Percentiles rank a stretch among this genome's conserved stretches.
These are phyloP conservation scores for Oceanodroma tethys DNA, from an alignment of 2,113 vertebrate species.

Conservation along the genomic window DNA sequence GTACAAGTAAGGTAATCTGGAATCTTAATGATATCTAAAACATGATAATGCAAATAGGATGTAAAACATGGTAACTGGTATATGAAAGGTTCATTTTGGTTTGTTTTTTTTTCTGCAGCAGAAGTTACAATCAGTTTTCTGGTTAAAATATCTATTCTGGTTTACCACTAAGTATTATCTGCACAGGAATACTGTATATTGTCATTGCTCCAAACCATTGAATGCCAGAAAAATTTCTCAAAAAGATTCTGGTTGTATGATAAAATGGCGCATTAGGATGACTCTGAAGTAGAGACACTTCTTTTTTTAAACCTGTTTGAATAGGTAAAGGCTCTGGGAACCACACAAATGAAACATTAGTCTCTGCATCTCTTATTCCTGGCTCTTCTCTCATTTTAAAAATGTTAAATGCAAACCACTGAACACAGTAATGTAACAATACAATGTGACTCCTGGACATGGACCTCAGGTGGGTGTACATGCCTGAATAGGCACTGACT, in stretches of 20 bases:
- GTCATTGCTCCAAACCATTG: background rate
- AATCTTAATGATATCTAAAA: background rate
- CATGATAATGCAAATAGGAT: background rate
- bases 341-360: background rate
- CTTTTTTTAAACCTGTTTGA: background rate
- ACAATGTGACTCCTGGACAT: background rate
- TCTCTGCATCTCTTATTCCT: background rate
- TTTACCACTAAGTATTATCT: background rate
- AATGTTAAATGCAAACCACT: background rate
- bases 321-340: background rate
- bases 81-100: background rate
- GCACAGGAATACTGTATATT: background rate
- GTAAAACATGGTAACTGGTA: background rate
- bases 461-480: background rate
- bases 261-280: background rate
- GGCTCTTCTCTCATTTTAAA: background rate
- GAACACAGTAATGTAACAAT: background rate
- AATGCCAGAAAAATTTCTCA: background rate
- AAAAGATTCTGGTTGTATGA: background rate
- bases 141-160: background rate
- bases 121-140: background rate
- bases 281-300: background rate
- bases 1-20: background rate
- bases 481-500: background rate
- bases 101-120: background rate